Evolutionary conservation across 1,140 invertebrate species (phyloP).

Genomic region (Drosophila punjabiensis): DNA sequence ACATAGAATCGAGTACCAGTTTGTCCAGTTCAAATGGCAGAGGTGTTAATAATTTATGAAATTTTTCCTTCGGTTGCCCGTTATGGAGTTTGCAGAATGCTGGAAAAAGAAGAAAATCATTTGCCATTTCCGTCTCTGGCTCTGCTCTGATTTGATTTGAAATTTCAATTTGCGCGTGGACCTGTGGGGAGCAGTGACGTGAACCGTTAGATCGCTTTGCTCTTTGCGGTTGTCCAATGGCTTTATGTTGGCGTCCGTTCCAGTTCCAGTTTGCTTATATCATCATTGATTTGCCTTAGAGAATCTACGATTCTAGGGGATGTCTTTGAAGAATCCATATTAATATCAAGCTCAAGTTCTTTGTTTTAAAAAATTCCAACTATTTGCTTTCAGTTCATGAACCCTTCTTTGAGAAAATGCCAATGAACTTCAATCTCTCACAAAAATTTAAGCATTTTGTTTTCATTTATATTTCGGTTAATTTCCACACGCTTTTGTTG

Average conservation of each 20-base stretch:
- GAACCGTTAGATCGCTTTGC: constrained; percentile 60
- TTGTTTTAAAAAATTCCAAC: not conserved
- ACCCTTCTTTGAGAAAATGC: not conserved
- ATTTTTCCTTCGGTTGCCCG: constrained; percentile 40
- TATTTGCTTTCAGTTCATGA: not conserved
- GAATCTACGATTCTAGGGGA: not conserved
- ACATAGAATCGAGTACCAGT: constrained; percentile 53
- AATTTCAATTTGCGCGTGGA: constrained; percentile 68
- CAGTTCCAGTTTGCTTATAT: constrained; percentile 20
- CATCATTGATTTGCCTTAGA: constrained; percentile 24
- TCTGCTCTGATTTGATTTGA: constrained; percentile 71
- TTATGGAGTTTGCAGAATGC: constrained; percentile 47
- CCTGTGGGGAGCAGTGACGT: constrained; percentile 61
- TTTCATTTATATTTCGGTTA: constrained; percentile 18
- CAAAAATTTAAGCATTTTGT: not conserved
- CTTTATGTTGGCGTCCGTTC: constrained; percentile 20
- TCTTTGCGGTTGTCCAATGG: constrained; percentile 55
- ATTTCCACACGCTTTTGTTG: constrained; percentile 41
- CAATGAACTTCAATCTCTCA: constrained; percentile 16
- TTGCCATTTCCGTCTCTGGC: constrained; percentile 62
- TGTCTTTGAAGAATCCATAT: too few species aligned
- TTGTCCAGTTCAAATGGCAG: constrained; percentile 84
- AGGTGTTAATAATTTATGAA: constrained; percentile 84
- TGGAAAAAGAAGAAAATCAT: constrained; percentile 38
- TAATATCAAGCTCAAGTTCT: not conserved